These are phyloP conservation scores for Schlechtendalia chinensis DNA, from an alignment of 1,140 invertebrate genomes.

Conservation along the genomic window DNA sequence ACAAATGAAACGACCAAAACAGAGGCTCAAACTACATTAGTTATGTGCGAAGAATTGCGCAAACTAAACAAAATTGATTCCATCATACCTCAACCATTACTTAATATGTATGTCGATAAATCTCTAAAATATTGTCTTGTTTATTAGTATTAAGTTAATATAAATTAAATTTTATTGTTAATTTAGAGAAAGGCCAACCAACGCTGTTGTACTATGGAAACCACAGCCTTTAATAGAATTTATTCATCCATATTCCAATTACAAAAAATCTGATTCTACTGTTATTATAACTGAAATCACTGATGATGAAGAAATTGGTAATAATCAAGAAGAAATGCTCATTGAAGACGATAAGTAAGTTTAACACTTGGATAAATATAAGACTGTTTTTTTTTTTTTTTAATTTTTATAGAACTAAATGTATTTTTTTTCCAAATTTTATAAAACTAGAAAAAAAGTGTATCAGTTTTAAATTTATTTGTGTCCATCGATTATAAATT, in stretches of 20 bases:
- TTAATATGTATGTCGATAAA: slow-evolving; percentile 16
- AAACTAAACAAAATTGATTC: slow-evolving; percentile 39
- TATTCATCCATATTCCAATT: neutral
- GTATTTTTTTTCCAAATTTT: too few species aligned
- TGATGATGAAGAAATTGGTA: slow-evolving; percentile 4
- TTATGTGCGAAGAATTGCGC: slow-evolving; percentile 43
- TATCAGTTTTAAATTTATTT: too few species aligned
- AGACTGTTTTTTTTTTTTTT: too few species aligned
- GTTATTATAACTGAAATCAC: slow-evolving; percentile 37
- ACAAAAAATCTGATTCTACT: neutral
- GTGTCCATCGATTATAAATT: too few species aligned
- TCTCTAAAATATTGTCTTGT: neutral
- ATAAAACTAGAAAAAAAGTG: too few species aligned
- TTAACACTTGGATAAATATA: neutral
- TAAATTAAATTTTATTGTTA: neutral
- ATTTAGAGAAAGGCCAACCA: slow-evolving; percentile 28
- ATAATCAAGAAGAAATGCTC: neutral
- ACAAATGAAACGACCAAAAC: neutral
- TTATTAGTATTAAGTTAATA: neutral
- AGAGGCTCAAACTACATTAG: slow-evolving; percentile 33
- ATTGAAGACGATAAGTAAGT: slow-evolving; percentile 32
- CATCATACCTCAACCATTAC: slow-evolving; percentile 27
- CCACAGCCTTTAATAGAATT: slow-evolving; percentile 9
- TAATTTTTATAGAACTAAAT: too few species aligned
- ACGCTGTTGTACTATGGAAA: slow-evolving; percentile 30